Conservation (phyloP, 1,140 invertebrate species). For the Ips nitidus region DNA sequence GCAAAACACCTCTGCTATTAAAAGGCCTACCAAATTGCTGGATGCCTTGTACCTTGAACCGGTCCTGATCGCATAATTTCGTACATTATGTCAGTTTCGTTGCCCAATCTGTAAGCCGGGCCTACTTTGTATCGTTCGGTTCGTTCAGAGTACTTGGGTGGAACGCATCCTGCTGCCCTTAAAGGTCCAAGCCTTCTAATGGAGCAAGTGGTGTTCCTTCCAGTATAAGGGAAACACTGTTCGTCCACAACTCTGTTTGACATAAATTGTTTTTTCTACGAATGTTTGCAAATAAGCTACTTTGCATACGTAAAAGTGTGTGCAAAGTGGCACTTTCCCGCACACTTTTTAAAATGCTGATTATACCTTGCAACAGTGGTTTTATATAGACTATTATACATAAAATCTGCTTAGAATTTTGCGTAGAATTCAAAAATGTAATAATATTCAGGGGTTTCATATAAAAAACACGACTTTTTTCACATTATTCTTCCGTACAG, state of each 20-base stretch:
- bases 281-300: too few species aligned
- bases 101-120: slow-evolving; percentile 78
- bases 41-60: slow-evolving; percentile 78
- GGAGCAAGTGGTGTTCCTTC: slow-evolving; percentile 62
- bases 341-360: too few species aligned
- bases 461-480: too few species aligned
- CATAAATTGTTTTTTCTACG: too few species aligned
- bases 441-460: too few species aligned
- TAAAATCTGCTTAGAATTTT: too few species aligned
- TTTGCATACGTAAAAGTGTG: too few species aligned
- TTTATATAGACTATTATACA: too few species aligned
- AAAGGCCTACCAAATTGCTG: background rate
- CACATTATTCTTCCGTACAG: too few species aligned
- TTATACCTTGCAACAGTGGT: too few species aligned
- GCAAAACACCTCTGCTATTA: slow-evolving; percentile 42
- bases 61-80: slow-evolving; percentile 90
- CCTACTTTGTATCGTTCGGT: slow-evolving; percentile 74
- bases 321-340: too few species aligned
- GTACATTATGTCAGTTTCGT: slow-evolving; percentile 84
- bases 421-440: too few species aligned
- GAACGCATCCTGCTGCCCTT: slow-evolving; percentile 58
- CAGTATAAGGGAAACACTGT: slow-evolving; percentile 76
- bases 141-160: slow-evolving; percentile 53
- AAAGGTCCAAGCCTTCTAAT: slow-evolving; percentile 58
- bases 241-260: slow-evolving; percentile 73